phyloP scores from a whole-genome alignment of 2,888 invertebrate genomes.

The Chorisops tibialis region DNA sequence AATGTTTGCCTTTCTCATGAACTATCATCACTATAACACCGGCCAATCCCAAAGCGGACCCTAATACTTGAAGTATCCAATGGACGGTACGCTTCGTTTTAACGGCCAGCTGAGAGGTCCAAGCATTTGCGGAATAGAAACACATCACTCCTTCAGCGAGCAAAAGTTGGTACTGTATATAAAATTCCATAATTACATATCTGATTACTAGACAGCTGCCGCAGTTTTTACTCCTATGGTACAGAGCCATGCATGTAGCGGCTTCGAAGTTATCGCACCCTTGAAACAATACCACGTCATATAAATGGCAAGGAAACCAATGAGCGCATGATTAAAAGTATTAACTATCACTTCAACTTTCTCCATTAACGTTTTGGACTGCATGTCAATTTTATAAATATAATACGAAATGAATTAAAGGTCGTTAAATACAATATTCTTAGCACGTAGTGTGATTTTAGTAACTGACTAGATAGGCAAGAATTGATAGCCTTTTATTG shows the following conservation, averaged over 20 bases:
- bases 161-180: slow-evolving; percentile 44
- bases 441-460: too few relatives aligned
- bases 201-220: too few relatives aligned
- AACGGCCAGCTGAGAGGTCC: slow-evolving; percentile 34
- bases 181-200: neutral
- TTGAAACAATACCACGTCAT: slow-evolving; percentile 43
- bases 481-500: too few relatives aligned
- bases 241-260: slow-evolving; percentile 46
- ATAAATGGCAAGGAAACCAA: slow-evolving; percentile 43
- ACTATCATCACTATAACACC: slow-evolving; percentile 44
- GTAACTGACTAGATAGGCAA: too few relatives aligned
- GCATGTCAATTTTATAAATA: too few relatives aligned
- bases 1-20: slow-evolving; percentile 40
- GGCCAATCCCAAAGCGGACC: slow-evolving; percentile 44
- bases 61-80: slow-evolving; percentile 44
- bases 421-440: too few relatives aligned
- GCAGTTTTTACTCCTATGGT: slow-evolving; percentile 41
- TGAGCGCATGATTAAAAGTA: slow-evolving; percentile 46
- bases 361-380: neutral
- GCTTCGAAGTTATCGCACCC: slow-evolving; percentile 43
- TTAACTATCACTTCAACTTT: slow-evolving; percentile 44
- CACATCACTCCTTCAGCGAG: slow-evolving; percentile 49
- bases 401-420: too few relatives aligned
- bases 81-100: slow-evolving; percentile 35
- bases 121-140: slow-evolving; percentile 45